Percentiles rank a stretch among this genome's conserved stretches.
phyloP scores from a whole-genome alignment of 2,888 invertebrate species.

The Agriopis leucophaearia region DNA sequence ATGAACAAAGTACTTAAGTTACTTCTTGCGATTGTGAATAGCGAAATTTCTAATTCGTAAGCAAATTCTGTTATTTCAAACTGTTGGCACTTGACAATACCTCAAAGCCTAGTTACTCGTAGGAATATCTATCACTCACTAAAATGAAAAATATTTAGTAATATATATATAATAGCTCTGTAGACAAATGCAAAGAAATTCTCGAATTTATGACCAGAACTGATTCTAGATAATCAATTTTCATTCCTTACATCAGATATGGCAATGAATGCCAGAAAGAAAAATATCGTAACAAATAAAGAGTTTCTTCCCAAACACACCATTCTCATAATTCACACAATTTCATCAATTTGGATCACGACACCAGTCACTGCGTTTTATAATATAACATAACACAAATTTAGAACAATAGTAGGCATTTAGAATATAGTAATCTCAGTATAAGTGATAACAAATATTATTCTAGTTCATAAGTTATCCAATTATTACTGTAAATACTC shows the following conservation, averaged over 20 bases:
- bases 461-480: background rate
- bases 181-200: slow-evolving; percentile 3
- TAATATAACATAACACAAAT: background rate
- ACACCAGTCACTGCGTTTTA: slow-evolving; percentile 7
- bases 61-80: slow-evolving; percentile 1
- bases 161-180: background rate
- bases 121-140: background rate
- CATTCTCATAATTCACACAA: background rate
- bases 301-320: background rate
- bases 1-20: background rate
- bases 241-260: background rate
- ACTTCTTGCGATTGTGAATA: background rate
- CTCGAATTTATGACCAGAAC: slow-evolving; percentile 12
- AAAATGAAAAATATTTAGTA: background rate
- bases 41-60: background rate
- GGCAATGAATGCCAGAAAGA: background rate
- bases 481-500: slow-evolving; percentile 9
- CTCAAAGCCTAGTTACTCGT: slow-evolving; percentile 4
- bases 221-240: background rate
- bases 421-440: slow-evolving; percentile 4
- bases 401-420: background rate
- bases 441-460: slow-evolving; percentile 3
- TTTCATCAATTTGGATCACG: background rate
- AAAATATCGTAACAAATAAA: background rate
- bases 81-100: slow-evolving; percentile 26